phyloP scores from a whole-genome alignment of 2,888 invertebrate species.

The Colostygia pectinataria region DNA sequence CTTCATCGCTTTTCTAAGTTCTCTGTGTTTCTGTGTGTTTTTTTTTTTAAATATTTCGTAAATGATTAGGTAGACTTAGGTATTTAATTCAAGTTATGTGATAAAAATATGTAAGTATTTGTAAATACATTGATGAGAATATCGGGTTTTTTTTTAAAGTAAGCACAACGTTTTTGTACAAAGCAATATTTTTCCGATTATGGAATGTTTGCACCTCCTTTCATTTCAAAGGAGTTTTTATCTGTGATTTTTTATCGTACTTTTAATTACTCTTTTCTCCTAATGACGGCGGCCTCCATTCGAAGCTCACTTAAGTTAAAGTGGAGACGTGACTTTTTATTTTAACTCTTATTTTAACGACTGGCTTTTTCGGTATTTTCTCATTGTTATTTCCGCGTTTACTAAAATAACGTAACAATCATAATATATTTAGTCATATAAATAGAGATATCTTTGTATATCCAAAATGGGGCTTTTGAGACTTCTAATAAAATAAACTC shows the following conservation, averaged over 20 bases:
- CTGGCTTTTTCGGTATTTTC: constrained; percentile 32
- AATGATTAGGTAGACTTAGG: too few species aligned
- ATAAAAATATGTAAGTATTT: too few species aligned
- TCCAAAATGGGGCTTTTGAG: too few species aligned
- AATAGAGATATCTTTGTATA: too few species aligned
- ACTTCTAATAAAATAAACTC: too few species aligned
- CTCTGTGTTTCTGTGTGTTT: not conserved
- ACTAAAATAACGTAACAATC: too few species aligned
- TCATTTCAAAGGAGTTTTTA: constrained; percentile 37
- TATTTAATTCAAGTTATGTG: too few species aligned
- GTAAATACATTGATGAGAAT: too few species aligned
- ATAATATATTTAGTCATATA: too few species aligned
- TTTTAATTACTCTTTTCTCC: constrained; percentile 76
- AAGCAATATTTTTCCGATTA: constrained; percentile 40
- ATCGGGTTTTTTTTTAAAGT: too few species aligned
- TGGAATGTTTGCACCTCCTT: constrained; percentile 41
- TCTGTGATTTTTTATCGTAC: constrained; percentile 68
- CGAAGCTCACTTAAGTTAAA: constrained; percentile 66
- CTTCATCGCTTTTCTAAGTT: not conserved
- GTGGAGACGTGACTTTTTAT: constrained; percentile 72
- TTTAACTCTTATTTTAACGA: constrained; percentile 42
- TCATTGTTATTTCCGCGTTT: constrained; percentile 37
- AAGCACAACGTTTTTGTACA: too few species aligned
- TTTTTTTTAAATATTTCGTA: not conserved
- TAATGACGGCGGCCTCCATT: constrained; percentile 71